Evolutionary conservation across 1,140 invertebrate genomes (phyloP).

Genomic region (Drosophila nigrodunni): DNA sequence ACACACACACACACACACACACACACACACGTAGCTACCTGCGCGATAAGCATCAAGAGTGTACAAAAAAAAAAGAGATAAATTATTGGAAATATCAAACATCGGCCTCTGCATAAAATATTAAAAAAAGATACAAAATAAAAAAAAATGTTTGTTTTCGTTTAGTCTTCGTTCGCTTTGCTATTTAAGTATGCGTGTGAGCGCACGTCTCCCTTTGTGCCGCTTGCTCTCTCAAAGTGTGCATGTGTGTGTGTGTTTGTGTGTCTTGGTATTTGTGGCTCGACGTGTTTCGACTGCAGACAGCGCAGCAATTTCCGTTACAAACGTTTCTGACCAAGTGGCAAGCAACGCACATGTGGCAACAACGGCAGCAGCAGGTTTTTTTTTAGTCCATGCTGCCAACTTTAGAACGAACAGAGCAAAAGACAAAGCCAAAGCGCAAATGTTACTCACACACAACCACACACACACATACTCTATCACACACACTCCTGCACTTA

Average conservation of each 20-base stretch:
- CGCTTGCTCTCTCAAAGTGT: not conserved
- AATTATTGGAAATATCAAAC: slow-evolving; percentile 48
- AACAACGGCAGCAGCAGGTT: slow-evolving; percentile 45
- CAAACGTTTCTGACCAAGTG: slow-evolving; percentile 66
- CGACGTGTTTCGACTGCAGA: slow-evolving; percentile 65
- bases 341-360: slow-evolving; percentile 44
- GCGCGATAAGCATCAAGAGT: slow-evolving; percentile 44
- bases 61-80: not conserved
- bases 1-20: slow-evolving; percentile 3
- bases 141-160: slow-evolving; percentile 21
- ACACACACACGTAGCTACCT: slow-evolving; percentile 21
- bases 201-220: slow-evolving; percentile 3
- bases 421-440: slow-evolving; percentile 35
- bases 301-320: slow-evolving; percentile 72
- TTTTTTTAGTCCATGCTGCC: slow-evolving; percentile 29
- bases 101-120: slow-evolving; percentile 23
- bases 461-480: slow-evolving; percentile 10
- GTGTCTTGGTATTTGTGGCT: slow-evolving; percentile 9
- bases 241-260: not conserved
- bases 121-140: slow-evolving; percentile 19
- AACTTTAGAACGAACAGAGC: slow-evolving; percentile 61
- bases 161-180: slow-evolving; percentile 9
- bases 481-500: slow-evolving; percentile 16
- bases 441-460: slow-evolving; percentile 29
- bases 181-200: slow-evolving; percentile 54